Evolutionary conservation across 1,140 invertebrate species (phyloP), one percentile per base, ranked within the genome.

Genomic region (Diachasmimorpha longicaudata): DNA sequence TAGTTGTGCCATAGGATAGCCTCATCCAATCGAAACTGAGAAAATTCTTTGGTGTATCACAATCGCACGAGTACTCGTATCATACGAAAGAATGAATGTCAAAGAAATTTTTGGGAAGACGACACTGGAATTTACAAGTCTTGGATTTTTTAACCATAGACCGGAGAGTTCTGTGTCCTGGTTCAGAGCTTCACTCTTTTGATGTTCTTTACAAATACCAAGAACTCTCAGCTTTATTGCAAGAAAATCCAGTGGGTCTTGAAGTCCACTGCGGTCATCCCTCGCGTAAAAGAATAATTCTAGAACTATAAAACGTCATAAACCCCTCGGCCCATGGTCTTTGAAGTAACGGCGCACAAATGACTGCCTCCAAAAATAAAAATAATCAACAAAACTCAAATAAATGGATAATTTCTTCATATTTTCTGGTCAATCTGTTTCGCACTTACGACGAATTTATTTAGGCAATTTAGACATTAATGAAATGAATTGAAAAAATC

Each of bases 1-100:
- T 39, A 75, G 39, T 68, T 74, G 72, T 74, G 72, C 72, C 72
- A 74, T 73, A 73, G 48, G 42, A 46, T 74, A 68, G 48, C 6
- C 39, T 42, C 14, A 52, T 52, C 48, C 48, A 52, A 16, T 52
- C 16, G 14, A 52, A 52, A 52, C 14, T 14, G 48, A 52, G 16
- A 52, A 16, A 52, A 16, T 52, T 3, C 9, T 42, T 42, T 19
- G 48, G 14, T 19, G 16, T 9, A 2, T 31, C 31, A 31, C 44
- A 46, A 46, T 46, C 48, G 48, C 48, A 19, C 48, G 48, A 52
- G 39, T 42, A 3, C 48, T 52, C 48, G 44, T 6, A 42, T 42
- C 39, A 42, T 42, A 0, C 11, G 13, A 42, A 42, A n/a, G n/a
- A n/a, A 42, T 42, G 4, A 4, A 42, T 42, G 11, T 42, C 39